Evolutionary conservation across 2,888 invertebrate species (phyloP), one percentile per base, ranked within the genome.

Genomic region (Bursaphelenchus okinawaensis): DNA sequence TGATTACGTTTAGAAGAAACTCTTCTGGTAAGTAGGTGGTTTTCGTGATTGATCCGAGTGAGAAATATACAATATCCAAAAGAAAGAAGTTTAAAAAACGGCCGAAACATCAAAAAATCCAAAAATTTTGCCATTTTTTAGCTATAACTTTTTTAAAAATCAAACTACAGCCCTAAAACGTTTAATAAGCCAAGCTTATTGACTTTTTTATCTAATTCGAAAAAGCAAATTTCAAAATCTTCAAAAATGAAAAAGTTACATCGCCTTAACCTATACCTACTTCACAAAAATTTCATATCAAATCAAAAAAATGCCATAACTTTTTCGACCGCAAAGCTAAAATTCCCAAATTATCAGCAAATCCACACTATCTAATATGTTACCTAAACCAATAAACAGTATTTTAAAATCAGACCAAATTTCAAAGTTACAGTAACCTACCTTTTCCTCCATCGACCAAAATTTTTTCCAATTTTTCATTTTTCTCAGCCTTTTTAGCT

Each of bases 1-100:
- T 52, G 24, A 66, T 29, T 0, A 66, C 4, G 50, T 66, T 59
- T 20, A 26, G 9, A 51, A 29, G 55, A 27, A 66, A 62, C 1
- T 1, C 28, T 6, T n/a, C 20, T 1, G 66, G 66, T 20, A 66
- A 27, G 27, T 29, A 51, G 2, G 24, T 60, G 1, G 67, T 66
- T 9, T 22, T 27, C 19, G 58, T 58, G 28, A 58, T 51, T 12
- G 66, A 66, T n/a, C 66, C 66, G 23, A 66, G 40, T 4, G 66
- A 66, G n/a, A 66, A 66, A 55, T 27, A 67, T 12, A 66, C 22
- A 0, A 51, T 52, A 16, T 54, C 66, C 7, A 40, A 40, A n/a
- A n/a, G n/a, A n/a, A n/a, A n/a, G n/a, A n/a, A n/a, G n/a, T 63
- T 56, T 7, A 7, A 20, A 20, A 8, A 12, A 8, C 22, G n/a